phyloP scores from a whole-genome alignment of 2,797 vertebrate genomes.

The Characodon lateralis region DNA sequence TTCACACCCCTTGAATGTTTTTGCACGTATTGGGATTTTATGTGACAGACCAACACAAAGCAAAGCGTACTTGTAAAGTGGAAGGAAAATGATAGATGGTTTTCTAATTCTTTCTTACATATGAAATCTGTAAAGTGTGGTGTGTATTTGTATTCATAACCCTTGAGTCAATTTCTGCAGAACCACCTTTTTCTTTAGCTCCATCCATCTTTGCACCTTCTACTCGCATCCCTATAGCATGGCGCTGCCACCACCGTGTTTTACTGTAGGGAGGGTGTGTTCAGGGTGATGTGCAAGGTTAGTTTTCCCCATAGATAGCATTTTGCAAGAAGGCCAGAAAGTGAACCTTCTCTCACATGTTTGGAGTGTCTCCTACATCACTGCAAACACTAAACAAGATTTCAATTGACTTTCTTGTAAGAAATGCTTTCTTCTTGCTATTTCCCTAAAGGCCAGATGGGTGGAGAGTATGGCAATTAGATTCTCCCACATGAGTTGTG shows the following conservation, averaged over 20 bases:
- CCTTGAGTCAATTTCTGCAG: not conserved
- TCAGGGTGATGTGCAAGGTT: not conserved
- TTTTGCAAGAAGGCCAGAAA: not conserved
- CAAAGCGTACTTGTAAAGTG: not conserved
- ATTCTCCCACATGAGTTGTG: not conserved
- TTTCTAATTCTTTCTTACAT: not conserved
- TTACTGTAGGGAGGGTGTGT: not conserved
- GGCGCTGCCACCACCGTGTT: not conserved
- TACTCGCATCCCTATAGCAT: not conserved
- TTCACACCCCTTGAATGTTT: not conserved
- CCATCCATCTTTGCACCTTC: not conserved
- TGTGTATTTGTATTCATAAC: not conserved
- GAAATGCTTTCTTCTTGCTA: not conserved
- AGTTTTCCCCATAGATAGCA: not conserved
- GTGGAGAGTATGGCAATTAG: not conserved
- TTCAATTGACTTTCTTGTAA: not conserved
- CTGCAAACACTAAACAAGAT: not conserved
- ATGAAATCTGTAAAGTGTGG: too few relatives aligned
- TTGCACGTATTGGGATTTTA: not conserved
- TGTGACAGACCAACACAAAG: not conserved
- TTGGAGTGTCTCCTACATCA: not conserved
- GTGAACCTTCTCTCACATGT: not conserved
- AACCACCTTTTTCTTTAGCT: not conserved
- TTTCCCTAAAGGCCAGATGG: not conserved
- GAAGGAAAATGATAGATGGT: not conserved